Conservation (phyloP, 2,797 vertebrate species). For the Microctenopoma stevenorrisi region DNA sequence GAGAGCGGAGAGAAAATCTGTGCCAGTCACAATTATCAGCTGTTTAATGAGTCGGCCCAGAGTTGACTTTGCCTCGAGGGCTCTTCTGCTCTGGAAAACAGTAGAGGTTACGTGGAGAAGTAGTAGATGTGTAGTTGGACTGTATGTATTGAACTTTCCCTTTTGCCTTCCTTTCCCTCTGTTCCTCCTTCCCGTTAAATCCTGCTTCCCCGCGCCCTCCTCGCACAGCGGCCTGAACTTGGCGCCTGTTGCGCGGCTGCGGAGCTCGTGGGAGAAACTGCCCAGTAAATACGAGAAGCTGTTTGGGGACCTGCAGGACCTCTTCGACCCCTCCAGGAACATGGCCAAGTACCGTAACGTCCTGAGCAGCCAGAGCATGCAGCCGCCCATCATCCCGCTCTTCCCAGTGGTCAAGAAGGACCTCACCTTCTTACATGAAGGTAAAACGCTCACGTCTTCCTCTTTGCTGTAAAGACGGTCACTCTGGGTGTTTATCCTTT, state of each 20-base stretch:
- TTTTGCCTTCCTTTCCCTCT: not conserved
- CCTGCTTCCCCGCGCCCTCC: slow-evolving; percentile 4
- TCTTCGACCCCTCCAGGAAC: slow-evolving; percentile 97
- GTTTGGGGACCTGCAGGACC: slow-evolving; percentile 94
- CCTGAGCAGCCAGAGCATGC: slow-evolving; percentile 97
- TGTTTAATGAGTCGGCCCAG: slow-evolving; percentile 36
- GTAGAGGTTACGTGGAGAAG: not conserved
- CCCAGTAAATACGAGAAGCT: slow-evolving; percentile 97
- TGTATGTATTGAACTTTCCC: not conserved
- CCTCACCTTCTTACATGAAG: slow-evolving; percentile 98
- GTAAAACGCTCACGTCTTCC: slow-evolving; percentile 72
- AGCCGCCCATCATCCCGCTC: slow-evolving; percentile 96
- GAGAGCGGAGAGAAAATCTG: slow-evolving; percentile 16
- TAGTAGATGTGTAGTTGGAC: not conserved
- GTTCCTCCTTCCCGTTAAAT: slow-evolving; percentile 10
- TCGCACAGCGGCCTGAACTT: slow-evolving; percentile 91
- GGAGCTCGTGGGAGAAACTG: slow-evolving; percentile 95
- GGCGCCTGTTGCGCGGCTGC: slow-evolving; percentile 91
- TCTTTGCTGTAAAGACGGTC: slow-evolving; percentile 21
- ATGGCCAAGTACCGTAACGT: slow-evolving; percentile 98
- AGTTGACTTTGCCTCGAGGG: slow-evolving; percentile 25
- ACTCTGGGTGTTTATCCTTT: slow-evolving; percentile 55
- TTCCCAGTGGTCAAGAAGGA: slow-evolving; percentile 99
- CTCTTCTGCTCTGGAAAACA: slow-evolving; percentile 27
- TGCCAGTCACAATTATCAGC: slow-evolving; percentile 43